Conservation (phyloP, 2,113 vertebrate species). For the Struthidea cinerea region DNA sequence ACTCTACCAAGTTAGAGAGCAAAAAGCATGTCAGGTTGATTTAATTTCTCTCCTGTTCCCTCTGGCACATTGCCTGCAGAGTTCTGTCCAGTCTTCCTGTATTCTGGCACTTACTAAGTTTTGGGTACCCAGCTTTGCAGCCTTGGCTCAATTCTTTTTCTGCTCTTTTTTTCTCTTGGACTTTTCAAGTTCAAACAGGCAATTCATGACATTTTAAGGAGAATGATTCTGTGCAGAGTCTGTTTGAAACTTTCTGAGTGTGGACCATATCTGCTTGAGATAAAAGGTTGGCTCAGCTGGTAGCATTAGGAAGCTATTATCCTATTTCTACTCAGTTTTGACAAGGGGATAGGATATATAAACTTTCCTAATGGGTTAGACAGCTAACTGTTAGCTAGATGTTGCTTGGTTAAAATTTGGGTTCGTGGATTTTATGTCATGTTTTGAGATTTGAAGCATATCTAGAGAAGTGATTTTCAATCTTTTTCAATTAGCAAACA, state of each 20-base stretch:
- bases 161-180: background rate
- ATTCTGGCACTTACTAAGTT: background rate
- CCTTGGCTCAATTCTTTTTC: background rate
- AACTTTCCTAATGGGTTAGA: background rate
- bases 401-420: background rate
- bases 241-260: background rate
- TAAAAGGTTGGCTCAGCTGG: background rate
- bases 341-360: background rate
- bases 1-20: background rate
- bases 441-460: background rate
- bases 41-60: background rate
- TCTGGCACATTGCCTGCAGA: background rate
- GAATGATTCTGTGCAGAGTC: background rate
- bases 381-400: background rate
- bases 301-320: background rate
- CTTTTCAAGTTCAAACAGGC: background rate
- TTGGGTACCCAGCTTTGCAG: background rate
- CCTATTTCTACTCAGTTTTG: background rate
- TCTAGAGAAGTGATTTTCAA: background rate
- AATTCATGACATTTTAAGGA: background rate
- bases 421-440: background rate
- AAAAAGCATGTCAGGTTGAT: background rate
- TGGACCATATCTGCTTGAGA: background rate
- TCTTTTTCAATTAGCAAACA: background rate
- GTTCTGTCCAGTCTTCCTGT: background rate